A percentile compares a stretch with the other conserved stretches of the same genome.
Conservation (phyloP, 2,888 invertebrate genomes). For the Drosophila sordidula region DNA sequence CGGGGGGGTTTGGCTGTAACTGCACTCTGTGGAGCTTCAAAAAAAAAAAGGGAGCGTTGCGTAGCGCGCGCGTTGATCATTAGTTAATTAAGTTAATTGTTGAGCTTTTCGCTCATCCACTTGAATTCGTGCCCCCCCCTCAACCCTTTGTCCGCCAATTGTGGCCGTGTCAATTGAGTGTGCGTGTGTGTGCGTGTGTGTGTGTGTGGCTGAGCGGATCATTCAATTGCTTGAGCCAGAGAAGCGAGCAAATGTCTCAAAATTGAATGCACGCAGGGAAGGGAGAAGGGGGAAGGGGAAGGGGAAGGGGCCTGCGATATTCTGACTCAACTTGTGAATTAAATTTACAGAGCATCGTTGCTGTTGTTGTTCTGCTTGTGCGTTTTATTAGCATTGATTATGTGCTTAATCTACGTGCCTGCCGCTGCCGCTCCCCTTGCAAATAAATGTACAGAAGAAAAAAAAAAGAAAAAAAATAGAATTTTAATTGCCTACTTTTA, state of each 20-base stretch:
- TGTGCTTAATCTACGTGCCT: conserved; percentile 46
- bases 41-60: conserved; percentile 19
- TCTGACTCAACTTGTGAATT: conserved; percentile 67
- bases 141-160: conserved; percentile 10
- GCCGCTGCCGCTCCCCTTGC: neutral
- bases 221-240: conserved; percentile 48
- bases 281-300: neutral
- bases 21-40: conserved; percentile 36
- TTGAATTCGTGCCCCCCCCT: conserved; percentile 7
- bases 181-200: conserved; percentile 2
- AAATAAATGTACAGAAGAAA: conserved; percentile 1
- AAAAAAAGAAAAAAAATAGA: no score
- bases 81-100: conserved; percentile 78
- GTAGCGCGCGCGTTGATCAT: conserved; percentile 38
- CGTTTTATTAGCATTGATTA: conserved; percentile 77
- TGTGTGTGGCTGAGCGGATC: conserved; percentile 21
- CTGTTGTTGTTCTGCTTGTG: conserved; percentile 34
- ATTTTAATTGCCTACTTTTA: conserved; percentile 24
- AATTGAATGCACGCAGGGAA: neutral
- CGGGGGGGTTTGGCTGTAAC: neutral
- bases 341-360: conserved; percentile 50
- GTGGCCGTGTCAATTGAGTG: conserved; percentile 58
- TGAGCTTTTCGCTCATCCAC: conserved; percentile 60
- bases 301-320: conserved; percentile 1
- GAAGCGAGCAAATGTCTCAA: conserved; percentile 22